Evolutionary conservation across 2,113 vertebrate species (phyloP), one percentile per base, ranked within the genome.

Genomic region (Mystacornis crossleyi): DNA sequence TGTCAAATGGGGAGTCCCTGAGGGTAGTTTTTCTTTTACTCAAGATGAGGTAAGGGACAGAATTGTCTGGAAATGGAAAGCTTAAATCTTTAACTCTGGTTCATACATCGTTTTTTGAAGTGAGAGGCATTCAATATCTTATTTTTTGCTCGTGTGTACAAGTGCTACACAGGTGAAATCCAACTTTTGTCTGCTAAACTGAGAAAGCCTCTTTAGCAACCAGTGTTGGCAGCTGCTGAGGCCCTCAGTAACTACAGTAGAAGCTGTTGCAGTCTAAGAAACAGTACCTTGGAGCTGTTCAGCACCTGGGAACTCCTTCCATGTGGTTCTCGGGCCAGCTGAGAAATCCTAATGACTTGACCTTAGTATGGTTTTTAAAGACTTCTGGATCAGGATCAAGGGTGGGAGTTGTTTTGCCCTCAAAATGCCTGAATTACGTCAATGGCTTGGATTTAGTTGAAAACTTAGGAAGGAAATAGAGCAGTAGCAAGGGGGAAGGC

Each of bases 321-420:
- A 29, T 24, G 2, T 10, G 23, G 12, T 69, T 69, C 48, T 45
- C 20, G 4, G 28, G 36, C 24, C 58, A 33, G 42, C 54, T 4
- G 3, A 87, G 70, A 51, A 84, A 26, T 50, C 51, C 73, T 67
- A 21, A 81, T 17, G 60, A 14, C 55, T 67, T 87, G 65, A 57
- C 84, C 58, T 95, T 53, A 14, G 48, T 7, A 25, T 33, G 24
- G 5, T 51, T 95, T 93, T 82, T 84, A 81, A 89, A 72, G 40
- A 10, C 8, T 89, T 81, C 70, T 94, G 81, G 91, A 84, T 64
- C 25, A 45, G 55, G 61, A 79, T 72, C 95, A 94, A 94, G 84
- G 91, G 73, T 94, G 81, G 77, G 45, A 82, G 81, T 93, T 96
- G 40, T 94, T 97, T 91, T 93, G 70, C 57, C 45, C 45, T 96